These are phyloP conservation scores for Thelaira solivaga DNA, from an alignment of 2,888 invertebrate genomes.

Conservation along the genomic window DNA sequence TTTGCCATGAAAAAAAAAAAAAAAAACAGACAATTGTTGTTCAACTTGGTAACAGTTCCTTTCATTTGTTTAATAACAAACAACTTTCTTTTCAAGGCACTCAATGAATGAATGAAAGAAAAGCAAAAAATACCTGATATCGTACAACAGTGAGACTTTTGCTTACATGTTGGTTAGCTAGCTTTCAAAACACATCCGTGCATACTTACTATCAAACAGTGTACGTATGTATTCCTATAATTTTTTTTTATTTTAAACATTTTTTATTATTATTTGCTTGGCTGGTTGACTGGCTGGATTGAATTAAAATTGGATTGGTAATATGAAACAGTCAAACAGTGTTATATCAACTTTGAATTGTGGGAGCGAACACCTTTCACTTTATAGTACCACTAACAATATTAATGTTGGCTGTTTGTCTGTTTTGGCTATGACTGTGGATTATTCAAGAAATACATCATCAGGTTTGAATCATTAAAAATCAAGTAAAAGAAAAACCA, in stretches of 20 bases:
- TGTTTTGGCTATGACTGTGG: neutral
- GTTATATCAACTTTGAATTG: constrained; percentile 63
- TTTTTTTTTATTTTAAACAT: neutral
- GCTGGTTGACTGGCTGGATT: constrained; percentile 33
- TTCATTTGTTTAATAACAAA: constrained; percentile 62
- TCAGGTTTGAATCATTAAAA: constrained; percentile 42
- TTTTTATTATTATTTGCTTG: constrained; percentile 32
- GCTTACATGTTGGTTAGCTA: constrained; percentile 37
- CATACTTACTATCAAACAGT: neutral
- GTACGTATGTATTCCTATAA: constrained; percentile 29
- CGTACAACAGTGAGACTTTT: constrained; percentile 40
- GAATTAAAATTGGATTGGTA: constrained; percentile 59
- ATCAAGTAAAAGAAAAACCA: constrained; percentile 6
- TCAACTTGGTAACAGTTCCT: constrained; percentile 61
- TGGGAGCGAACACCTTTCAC: constrained; percentile 66
- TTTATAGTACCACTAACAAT: constrained; percentile 56
- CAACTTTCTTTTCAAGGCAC: constrained; percentile 62
- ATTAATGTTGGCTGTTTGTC: constrained; percentile 43
- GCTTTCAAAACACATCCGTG: neutral
- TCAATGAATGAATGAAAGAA: constrained; percentile 44
- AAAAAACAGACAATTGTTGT: constrained; percentile 48
- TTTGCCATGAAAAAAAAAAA: neutral
- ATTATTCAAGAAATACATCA: constrained; percentile 55
- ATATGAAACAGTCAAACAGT: constrained; percentile 49
- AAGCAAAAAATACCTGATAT: constrained; percentile 18